Evolutionary conservation across 2,888 invertebrate genomes (phyloP).

Genomic region (Heliothis peltigera): DNA sequence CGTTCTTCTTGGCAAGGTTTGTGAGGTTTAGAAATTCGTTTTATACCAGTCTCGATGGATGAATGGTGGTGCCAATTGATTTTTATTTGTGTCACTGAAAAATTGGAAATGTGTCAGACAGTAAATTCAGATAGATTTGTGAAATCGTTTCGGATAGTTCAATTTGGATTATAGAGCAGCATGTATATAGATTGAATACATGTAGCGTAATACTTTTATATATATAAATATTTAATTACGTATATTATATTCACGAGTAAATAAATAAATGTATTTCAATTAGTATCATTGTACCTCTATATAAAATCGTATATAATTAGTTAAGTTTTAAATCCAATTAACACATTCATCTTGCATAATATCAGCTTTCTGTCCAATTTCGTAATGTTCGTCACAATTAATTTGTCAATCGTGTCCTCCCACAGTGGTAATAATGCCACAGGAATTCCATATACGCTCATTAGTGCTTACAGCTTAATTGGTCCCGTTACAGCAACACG

Average conservation of each 20-base stretch:
- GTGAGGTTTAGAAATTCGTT: constrained; percentile 34
- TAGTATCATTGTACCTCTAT: too few species aligned
- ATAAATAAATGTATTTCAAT: too few species aligned
- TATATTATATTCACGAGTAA: too few species aligned
- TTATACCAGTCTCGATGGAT: constrained; percentile 35
- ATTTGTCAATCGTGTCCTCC: constrained; percentile 46
- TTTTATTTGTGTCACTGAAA: constrained; percentile 32
- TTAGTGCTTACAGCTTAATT: constrained; percentile 57
- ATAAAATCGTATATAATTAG: too few species aligned
- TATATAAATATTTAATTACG: too few species aligned
- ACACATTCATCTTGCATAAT: constrained; percentile 11
- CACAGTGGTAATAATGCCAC: constrained; percentile 37
- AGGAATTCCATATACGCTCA: constrained; percentile 39
- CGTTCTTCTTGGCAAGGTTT: constrained; percentile 36
- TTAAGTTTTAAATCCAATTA: constrained; percentile 10
- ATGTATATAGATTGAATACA: too few species aligned
- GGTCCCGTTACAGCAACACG: constrained; percentile 47
- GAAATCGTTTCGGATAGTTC: background rate
- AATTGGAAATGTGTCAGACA: constrained; percentile 29
- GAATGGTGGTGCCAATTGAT: constrained; percentile 39
- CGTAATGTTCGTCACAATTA: constrained; percentile 41
- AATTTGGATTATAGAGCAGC: constrained; percentile 1
- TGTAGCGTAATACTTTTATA: too few species aligned
- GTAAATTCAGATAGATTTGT: constrained; percentile 3
- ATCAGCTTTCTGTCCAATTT: constrained; percentile 21